Base-by-base conservation (phyloP, 1,140 invertebrate genomes). In the Zeugodacus cucurbitae region DNA sequence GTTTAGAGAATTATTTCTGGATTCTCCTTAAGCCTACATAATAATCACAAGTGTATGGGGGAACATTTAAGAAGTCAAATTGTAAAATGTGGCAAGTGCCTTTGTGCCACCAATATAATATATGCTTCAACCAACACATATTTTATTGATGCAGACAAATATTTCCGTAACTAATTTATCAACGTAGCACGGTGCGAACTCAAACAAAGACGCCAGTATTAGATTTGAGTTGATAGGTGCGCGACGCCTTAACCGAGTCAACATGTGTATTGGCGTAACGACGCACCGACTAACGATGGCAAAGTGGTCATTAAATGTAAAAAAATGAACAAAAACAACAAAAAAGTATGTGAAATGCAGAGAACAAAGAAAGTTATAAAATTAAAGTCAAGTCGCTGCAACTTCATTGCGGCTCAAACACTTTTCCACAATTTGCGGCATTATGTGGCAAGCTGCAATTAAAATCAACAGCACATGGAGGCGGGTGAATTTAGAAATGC, bases 141-240 rank as follows among this genome's bases (percentile, higher is more conserved):
- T 48, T 82, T 48, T 29, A 48, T 54, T 82, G 48, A 48, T 82
- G 41, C 26, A 82, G 74, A 54, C 11, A 82, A 82, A 44, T 82
- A 82, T 54, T 82, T 82, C 74, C 74, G 44, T 54, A 82, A 82
- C 74, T 29, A 54, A 82, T 82, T 82, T 82, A 82, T 82, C 74
- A 82, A 82, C 10, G 74, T 48, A 14, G 41, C 44, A 10, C 26
- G 11, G 10, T 14, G 44, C 8, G 32, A 29, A 70, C 3, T 34
- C 10, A 34, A 26, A 70, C 1, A 14, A 70, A 70, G 4, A 54
- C 48, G 48, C 48, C 48, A 54, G 3, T 54, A 3, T 54, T 54
- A 4, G 58, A 3, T n/a, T n/a, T 6, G 58, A 26, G n/a, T 26
- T n/a, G n/a, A 59, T 59, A 26, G 64, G 14, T 67, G 64, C 26